Conservation (phyloP, 2,113 vertebrate genomes). For the Phyllopteryx taeniolatus region DNA sequence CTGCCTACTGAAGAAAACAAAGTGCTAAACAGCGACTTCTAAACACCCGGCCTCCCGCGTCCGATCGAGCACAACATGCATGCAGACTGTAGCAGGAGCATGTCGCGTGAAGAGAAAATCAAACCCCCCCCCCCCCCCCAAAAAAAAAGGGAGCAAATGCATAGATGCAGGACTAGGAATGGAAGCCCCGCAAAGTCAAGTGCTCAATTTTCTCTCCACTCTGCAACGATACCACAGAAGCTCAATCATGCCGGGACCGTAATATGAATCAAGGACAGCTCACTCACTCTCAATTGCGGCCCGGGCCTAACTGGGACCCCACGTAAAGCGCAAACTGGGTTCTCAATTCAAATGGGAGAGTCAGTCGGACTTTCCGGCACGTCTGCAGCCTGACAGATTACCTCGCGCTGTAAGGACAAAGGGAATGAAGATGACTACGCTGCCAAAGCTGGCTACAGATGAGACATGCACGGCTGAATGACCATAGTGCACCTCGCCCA, state of each 20-base stretch:
- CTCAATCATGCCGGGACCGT: slow-evolving; percentile 76
- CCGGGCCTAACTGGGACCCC: slow-evolving; percentile 69
- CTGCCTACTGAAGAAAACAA: slow-evolving; percentile 4
- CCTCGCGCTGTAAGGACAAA: slow-evolving; percentile 79
- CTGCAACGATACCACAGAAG: slow-evolving; percentile 70
- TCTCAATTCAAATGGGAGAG: slow-evolving; percentile 79
- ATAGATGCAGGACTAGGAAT: slow-evolving; percentile 66
- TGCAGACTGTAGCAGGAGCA: slow-evolving; percentile 47
- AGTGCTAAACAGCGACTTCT: slow-evolving; percentile 20
- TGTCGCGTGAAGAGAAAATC: slow-evolving; percentile 36
- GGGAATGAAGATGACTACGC: slow-evolving; percentile 90
- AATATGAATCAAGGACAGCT: slow-evolving; percentile 81
- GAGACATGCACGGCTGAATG: slow-evolving; percentile 76
- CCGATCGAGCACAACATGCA: slow-evolving; percentile 49
- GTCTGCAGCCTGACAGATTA: slow-evolving; percentile 76
- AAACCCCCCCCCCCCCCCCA: no score
- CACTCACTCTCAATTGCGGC: slow-evolving; percentile 80
- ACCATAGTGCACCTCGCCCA: slow-evolving; percentile 69
- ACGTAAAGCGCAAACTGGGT: slow-evolving; percentile 65
- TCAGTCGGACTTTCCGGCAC: slow-evolving; percentile 72
- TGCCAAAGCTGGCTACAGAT: slow-evolving; percentile 78
- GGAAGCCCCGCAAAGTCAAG: slow-evolving; percentile 69
- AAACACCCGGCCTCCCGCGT: slow-evolving; percentile 26
- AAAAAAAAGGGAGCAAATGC: slow-evolving; percentile 53
- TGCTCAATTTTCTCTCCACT: slow-evolving; percentile 73